Evolutionary conservation across 2,797 vertebrate species (phyloP).

Genomic region (Pyrrhura leucotis): DNA sequence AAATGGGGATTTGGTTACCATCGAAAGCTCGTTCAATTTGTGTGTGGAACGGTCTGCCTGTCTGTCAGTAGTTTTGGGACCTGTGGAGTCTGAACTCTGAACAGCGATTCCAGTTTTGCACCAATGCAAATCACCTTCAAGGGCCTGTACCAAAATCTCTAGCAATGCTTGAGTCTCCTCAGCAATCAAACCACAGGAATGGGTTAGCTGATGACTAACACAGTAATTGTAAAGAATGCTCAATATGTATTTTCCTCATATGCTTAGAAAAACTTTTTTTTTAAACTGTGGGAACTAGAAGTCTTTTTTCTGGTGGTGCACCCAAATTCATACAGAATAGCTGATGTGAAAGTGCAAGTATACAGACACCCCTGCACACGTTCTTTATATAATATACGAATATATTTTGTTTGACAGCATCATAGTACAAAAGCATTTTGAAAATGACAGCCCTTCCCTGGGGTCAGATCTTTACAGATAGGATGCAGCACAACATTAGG

Average conservation of each 20-base stretch:
- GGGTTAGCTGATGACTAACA: not conserved
- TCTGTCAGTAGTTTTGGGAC: not conserved
- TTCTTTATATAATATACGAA: not conserved
- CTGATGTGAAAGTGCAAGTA: not conserved
- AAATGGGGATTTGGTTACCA: not conserved
- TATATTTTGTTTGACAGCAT: conserved; percentile 13
- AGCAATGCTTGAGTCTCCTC: not conserved
- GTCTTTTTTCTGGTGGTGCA: not conserved
- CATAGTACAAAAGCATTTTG: not conserved
- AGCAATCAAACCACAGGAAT: not conserved
- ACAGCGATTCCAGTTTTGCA: not conserved
- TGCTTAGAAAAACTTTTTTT: not conserved
- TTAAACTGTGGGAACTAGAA: not conserved
- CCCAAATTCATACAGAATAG: not conserved
- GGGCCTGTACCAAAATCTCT: not conserved
- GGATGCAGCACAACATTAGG: not conserved
- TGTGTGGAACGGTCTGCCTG: not conserved
- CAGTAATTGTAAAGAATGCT: not conserved
- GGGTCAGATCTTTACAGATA: not conserved
- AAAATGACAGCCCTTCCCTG: conserved; percentile 3
- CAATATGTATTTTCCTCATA: not conserved
- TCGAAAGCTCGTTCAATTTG: not conserved
- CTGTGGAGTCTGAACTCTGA: not conserved
- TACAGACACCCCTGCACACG: not conserved
- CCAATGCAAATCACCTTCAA: not conserved